Evolutionary conservation across 2,888 invertebrate species (phyloP).

Genomic region (Calameuta filiformis): DNA sequence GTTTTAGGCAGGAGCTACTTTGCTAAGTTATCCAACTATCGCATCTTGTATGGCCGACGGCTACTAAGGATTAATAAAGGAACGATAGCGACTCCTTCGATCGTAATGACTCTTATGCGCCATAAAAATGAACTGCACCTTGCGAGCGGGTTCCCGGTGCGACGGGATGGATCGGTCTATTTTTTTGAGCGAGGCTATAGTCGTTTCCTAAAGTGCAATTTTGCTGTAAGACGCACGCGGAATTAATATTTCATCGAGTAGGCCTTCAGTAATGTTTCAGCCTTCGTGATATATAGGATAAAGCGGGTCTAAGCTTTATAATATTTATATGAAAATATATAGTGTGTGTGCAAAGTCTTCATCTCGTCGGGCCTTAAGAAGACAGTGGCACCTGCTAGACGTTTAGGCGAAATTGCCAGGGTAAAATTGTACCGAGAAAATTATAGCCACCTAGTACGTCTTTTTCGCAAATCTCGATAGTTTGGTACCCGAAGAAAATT

Average conservation of each 20-base stretch:
- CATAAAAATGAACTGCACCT: not conserved
- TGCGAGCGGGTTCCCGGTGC: not conserved
- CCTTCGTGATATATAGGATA: conserved; percentile 6
- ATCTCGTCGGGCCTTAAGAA: conserved; percentile 10
- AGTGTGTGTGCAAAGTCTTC: conserved; percentile 18
- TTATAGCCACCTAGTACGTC: not conserved
- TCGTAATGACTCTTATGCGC: not conserved
- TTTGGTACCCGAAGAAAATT: not conserved
- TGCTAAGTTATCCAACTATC: not conserved
- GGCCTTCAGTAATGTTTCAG: too few species aligned
- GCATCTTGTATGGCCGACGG: not conserved
- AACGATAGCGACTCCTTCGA: not conserved
- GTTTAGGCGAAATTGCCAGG: conserved; percentile 46
- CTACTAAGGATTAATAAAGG: not conserved
- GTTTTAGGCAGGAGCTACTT: not conserved
- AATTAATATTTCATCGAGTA: conserved; percentile 43
- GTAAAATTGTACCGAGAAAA: conserved; percentile 39
- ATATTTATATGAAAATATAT: conserved; percentile 11
- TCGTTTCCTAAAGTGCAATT: conserved; percentile 26
- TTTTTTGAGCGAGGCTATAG: not conserved
- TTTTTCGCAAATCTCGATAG: conserved; percentile 1
- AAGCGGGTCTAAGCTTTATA: not conserved
- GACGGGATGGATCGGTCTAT: not conserved
- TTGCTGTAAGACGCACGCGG: conserved; percentile 7
- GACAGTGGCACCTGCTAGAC: conserved; percentile 44